phyloP scores from a whole-genome alignment of 2,113 vertebrate genomes.

The Apodemus speciosus region DNA sequence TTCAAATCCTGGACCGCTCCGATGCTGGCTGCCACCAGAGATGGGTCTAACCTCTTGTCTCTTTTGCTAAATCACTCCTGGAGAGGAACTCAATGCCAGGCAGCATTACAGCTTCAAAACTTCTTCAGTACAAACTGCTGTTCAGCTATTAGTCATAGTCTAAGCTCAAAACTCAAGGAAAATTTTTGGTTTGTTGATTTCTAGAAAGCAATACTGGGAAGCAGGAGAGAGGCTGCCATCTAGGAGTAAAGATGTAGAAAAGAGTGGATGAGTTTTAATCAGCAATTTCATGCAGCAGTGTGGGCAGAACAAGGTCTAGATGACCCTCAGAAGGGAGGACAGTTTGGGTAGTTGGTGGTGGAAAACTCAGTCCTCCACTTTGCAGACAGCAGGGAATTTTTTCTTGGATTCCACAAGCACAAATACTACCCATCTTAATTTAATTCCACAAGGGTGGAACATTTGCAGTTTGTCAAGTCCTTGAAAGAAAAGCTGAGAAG shows the following conservation, averaged over 20 bases:
- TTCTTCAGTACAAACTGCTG: neutral
- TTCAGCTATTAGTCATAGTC: neutral
- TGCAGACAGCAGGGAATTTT: neutral
- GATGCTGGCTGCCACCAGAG: neutral
- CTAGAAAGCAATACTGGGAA: neutral
- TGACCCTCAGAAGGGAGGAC: neutral
- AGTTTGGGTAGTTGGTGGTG: neutral
- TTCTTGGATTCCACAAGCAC: neutral
- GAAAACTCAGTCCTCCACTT: neutral
- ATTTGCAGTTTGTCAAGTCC: neutral
- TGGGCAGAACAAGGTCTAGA: neutral
- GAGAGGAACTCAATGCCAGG: neutral
- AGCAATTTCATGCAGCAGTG: neutral
- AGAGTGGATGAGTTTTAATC: neutral
- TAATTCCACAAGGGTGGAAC: neutral
- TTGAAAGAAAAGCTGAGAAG: neutral
- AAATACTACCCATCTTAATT: neutral
- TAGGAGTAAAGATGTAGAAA: neutral
- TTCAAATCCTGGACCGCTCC: neutral
- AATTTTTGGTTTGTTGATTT: neutral
- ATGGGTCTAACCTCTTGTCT: neutral
- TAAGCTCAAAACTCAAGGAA: neutral
- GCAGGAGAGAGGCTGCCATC: neutral
- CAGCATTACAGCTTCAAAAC: neutral
- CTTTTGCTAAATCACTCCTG: neutral